Evolutionary conservation across 2,113 vertebrate species (phyloP).

Genomic region (Scolopax mira): DNA sequence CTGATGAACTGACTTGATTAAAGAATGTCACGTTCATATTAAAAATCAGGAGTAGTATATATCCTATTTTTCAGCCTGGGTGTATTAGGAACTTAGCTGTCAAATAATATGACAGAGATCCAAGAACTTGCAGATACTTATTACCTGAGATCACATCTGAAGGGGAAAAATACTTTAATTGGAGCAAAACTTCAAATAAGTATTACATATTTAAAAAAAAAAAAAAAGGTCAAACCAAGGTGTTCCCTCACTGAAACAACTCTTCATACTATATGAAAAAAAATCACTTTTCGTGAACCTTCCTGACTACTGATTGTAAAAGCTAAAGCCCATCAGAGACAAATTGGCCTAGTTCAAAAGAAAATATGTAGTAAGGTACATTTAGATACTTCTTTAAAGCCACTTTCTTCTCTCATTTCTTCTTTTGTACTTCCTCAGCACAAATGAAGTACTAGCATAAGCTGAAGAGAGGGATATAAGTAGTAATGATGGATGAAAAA

Average conservation of each 20-base stretch:
- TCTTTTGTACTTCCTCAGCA: not conserved
- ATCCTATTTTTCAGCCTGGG: not conserved
- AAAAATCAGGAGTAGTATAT: not conserved
- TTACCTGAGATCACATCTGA: slow-evolving; percentile 3
- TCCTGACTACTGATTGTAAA: not conserved
- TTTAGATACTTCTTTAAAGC: not conserved
- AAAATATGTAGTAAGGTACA: not conserved
- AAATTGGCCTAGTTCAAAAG: not conserved
- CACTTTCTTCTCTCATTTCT: not conserved
- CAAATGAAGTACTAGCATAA: not conserved
- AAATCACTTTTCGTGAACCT: not conserved
- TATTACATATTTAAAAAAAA: slow-evolving; percentile 6
- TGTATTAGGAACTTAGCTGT: slow-evolving; percentile 1
- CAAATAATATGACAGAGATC: slow-evolving; percentile 11
- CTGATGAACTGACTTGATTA: not conserved
- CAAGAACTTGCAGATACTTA: slow-evolving; percentile 12
- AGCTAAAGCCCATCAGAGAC: not conserved
- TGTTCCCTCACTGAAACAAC: not conserved
- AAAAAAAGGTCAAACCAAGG: slow-evolving; percentile 24
- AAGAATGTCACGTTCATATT: slow-evolving; percentile 10
- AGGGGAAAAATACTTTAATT: slow-evolving; percentile 12
- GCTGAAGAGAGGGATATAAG: not conserved
- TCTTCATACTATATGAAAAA: not conserved
- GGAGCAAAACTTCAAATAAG: slow-evolving; percentile 16
- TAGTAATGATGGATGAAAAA: not conserved